A percentile compares a stretch with the other conserved stretches of the same genome.
Evolutionary conservation across 1,140 invertebrate genomes (phyloP).

Genomic region (Leptonema lineaticorne): DNA sequence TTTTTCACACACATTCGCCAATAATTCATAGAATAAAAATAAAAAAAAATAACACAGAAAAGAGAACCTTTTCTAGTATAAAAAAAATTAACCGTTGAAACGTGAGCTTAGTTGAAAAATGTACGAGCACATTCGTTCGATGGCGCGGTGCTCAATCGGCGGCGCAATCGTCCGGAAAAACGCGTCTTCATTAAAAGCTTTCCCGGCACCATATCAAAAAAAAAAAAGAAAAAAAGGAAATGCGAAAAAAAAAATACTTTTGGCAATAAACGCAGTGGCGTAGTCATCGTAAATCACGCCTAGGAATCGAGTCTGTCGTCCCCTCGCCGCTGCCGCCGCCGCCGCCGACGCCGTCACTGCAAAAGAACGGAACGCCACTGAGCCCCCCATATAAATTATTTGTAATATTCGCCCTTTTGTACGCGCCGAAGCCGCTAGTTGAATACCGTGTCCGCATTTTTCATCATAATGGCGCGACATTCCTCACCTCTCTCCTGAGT

Average conservation of each 20-base stretch:
- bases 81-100: no score
- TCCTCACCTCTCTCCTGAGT: slow-evolving; percentile 12
- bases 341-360: no score
- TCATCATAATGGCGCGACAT: slow-evolving; percentile 27
- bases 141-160: no score
- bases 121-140: no score
- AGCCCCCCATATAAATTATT: slow-evolving; percentile 24
- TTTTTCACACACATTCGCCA: no score
- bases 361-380: not conserved
- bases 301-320: not conserved
- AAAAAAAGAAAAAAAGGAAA: no score
- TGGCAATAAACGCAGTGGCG: slow-evolving; percentile 7
- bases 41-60: no score
- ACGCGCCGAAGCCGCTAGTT: slow-evolving; percentile 21
- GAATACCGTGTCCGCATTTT: slow-evolving; percentile 29
- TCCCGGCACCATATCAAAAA: no score
- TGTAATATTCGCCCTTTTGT: slow-evolving; percentile 32
- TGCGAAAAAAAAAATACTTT: not conserved
- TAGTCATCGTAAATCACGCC: slow-evolving; percentile 4
- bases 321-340: no score
- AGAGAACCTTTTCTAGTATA: no score
- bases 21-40: no score
- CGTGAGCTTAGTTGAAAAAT: no score
- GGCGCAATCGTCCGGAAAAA: not conserved
- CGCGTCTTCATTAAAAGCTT: not conserved